Conservation (phyloP, 2,888 invertebrate genomes). For the Dolichomitus sp. region DNA sequence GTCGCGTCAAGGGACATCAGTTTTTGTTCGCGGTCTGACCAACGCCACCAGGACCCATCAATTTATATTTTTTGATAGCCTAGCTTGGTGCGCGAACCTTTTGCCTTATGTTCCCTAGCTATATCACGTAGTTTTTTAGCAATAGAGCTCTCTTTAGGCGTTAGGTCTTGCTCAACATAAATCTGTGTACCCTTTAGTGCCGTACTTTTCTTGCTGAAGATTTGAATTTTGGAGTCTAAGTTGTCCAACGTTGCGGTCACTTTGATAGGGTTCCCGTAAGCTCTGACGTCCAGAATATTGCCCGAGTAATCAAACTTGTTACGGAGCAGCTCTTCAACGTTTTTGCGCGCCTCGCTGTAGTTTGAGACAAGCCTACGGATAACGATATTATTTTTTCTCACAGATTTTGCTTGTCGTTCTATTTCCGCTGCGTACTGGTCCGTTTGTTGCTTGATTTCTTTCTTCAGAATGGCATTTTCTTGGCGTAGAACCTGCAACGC, state of each 20-base stretch:
- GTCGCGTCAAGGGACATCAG: not conserved
- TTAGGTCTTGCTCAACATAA: slow-evolving; percentile 8
- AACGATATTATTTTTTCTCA: too few species aligned
- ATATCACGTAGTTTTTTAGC: not conserved
- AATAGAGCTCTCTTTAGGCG: not conserved
- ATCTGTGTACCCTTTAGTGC: not conserved
- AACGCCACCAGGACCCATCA: not conserved
- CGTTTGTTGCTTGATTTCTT: too few species aligned
- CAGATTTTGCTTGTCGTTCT: too few species aligned
- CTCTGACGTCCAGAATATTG: not conserved
- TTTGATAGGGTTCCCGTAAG: not conserved
- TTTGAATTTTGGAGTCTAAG: not conserved
- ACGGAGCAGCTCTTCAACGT: slow-evolving; percentile 5
- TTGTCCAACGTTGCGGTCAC: not conserved
- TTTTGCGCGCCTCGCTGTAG: not conserved
- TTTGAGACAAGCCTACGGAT: not conserved
- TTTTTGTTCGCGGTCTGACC: not conserved
- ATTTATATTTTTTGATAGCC: not conserved
- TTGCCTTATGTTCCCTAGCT: slow-evolving; percentile 13
- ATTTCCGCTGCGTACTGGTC: too few species aligned
- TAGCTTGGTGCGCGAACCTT: not conserved
- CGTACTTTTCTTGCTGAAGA: not conserved
- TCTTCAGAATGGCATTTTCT: too few species aligned
- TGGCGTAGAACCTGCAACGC: too few species aligned
- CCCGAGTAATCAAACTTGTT: not conserved